Evolutionary conservation across 30 jellyfish, hydroid and myxozoan genomes (phyloP), one percentile per base, ranked within the genome.

Genomic region (Aurelia aurita): DNA sequence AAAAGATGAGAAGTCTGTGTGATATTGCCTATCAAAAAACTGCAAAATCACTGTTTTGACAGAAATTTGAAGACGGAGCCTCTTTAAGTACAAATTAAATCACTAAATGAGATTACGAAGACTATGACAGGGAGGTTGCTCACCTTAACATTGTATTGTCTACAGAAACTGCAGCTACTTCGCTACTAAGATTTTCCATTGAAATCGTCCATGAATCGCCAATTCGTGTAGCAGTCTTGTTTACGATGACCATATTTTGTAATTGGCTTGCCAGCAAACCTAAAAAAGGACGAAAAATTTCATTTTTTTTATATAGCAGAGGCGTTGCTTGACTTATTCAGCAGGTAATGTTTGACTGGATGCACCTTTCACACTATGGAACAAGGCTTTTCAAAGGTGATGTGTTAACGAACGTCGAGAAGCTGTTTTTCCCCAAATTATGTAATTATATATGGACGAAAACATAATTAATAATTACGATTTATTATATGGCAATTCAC

Each of bases 151-250:
- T 31, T 7, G 89, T 22, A 11, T 66, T 51, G 20, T 60, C 79
- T 5, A 72, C 65, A 16, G 93, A 67, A 12, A 72, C 69, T 0
- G 84, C 69, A 27, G 65, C 60, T 13, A 65, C 63, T 7, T 51
- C 77, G 20, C 20, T 63, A 3, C 28, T 51, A 14, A 58, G 16
- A 3, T 72, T 88, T 23, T 73, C 76, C 62, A 85, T 54, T n/a
- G 85, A 57, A 34, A 85, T 85, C 11, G 83, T 58, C 73, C 85
- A 79, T 27, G 84, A 69, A 6, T 88, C 97, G 22, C 93, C 97
- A 72, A 88, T 70, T 69, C 97, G 44, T 9, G 44, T 80, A 4
- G 80, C 89, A 44, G 0, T 14, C 49, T 62, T 65, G 59, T 78
- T 78, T 8, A 62, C 89, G 2, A 78, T 35, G 0, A 78, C 71